Conservation (phyloP, 2,888 invertebrate species). For the Perizoma flavofasciatum region DNA sequence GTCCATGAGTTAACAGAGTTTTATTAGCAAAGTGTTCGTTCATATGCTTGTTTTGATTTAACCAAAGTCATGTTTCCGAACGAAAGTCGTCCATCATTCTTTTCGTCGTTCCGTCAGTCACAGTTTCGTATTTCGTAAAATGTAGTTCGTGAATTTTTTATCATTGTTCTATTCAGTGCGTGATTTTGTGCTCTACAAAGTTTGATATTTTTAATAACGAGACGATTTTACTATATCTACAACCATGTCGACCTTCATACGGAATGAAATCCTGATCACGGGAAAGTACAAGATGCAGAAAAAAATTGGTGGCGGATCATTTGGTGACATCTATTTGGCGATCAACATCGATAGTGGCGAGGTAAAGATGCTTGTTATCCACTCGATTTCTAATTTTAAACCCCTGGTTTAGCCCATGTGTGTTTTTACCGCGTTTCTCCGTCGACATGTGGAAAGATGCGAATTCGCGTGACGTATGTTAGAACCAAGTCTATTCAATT, state of each 20-base stretch:
- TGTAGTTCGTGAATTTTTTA: constrained; percentile 63
- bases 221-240: constrained; percentile 49
- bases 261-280: constrained; percentile 91
- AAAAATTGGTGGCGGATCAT: constrained; percentile 99
- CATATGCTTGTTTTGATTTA: too few relatives aligned
- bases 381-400: constrained; percentile 31
- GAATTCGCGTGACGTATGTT: constrained; percentile 54
- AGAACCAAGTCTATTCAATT: constrained; percentile 34
- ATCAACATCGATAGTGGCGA: constrained; percentile 97
- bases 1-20: too few relatives aligned
- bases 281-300: constrained; percentile 97
- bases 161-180: constrained; percentile 62
- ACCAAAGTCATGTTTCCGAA: constrained; percentile 45
- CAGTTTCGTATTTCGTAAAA: constrained; percentile 65
- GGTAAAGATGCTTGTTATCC: constrained; percentile 74
- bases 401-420: constrained; percentile 32
- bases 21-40: too few relatives aligned
- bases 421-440: constrained; percentile 43
- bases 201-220: constrained; percentile 46
- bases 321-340: constrained; percentile 99
- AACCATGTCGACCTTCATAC: constrained; percentile 43
- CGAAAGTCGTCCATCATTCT: constrained; percentile 47
- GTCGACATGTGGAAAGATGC: constrained; percentile 50
- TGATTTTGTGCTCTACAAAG: constrained; percentile 58
- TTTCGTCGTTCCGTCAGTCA: constrained; percentile 47